Percentiles rank a stretch among this genome's conserved stretches.
Evolutionary conservation across 2,113 vertebrate genomes (phyloP).

Genomic region (Reinhardtius hippoglossoides): DNA sequence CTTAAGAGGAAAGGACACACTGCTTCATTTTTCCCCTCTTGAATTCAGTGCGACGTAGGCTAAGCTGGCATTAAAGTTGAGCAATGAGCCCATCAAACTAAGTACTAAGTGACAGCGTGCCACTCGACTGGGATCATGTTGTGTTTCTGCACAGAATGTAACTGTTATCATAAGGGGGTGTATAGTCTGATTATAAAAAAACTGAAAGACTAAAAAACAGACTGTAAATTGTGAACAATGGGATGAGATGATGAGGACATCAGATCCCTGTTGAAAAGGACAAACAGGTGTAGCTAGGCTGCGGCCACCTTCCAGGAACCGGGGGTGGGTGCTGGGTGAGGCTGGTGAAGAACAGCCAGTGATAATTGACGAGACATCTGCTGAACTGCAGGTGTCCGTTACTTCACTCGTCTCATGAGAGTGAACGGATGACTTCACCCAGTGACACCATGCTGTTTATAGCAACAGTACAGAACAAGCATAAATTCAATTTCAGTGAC

Average conservation of each 20-base stretch:
- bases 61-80: conserved; percentile 66
- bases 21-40: conserved; percentile 48
- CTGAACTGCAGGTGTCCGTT: conserved; percentile 82
- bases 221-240: neutral
- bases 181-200: conserved; percentile 6
- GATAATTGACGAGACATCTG: conserved; percentile 85
- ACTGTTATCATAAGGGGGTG: neutral
- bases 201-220: neutral
- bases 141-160: conserved; percentile 6
- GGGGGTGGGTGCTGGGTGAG: conserved; percentile 55
- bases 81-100: conserved; percentile 49
- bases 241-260: neutral
- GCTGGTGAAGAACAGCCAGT: conserved; percentile 34
- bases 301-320: conserved; percentile 41
- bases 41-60: conserved; percentile 40
- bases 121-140: neutral
- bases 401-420: conserved; percentile 68
- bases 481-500: neutral
- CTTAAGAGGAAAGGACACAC: conserved; percentile 67
- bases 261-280: conserved; percentile 15
- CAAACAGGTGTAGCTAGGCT: conserved; percentile 41
- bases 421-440: conserved; percentile 84
- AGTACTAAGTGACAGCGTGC: conserved; percentile 34
- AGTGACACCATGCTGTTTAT: conserved; percentile 71
- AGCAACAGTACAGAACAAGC: conserved; percentile 63